Percentiles rank a stretch among this genome's conserved stretches.
Evolutionary conservation across 2,888 invertebrate genomes (phyloP).

Genomic region (Epiblema foenella): DNA sequence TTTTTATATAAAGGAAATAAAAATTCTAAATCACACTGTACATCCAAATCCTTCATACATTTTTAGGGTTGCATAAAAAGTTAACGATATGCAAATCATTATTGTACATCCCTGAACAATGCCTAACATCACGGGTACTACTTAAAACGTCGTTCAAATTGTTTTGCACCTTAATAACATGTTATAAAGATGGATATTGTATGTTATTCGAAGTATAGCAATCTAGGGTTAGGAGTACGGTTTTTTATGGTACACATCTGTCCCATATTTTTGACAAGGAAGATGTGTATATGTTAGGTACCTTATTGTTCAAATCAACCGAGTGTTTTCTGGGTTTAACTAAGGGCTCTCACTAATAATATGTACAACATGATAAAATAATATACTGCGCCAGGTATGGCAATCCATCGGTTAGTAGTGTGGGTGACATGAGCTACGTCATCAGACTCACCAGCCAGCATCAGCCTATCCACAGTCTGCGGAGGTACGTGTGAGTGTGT

Average conservation of each 20-base stretch:
- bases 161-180: neutral
- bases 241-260: conserved; percentile 25
- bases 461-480: no score
- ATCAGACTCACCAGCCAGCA: no score
- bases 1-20: neutral
- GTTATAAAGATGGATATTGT: neutral
- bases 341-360: no score
- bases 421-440: no score
- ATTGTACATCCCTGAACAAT: conserved; percentile 47
- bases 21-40: conserved; percentile 21
- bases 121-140: conserved; percentile 46
- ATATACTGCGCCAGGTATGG: no score
- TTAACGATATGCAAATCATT: conserved; percentile 52
- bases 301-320: neutral
- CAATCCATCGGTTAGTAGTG: no score
- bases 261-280: conserved; percentile 20
- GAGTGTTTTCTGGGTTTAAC: no score
- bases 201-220: neutral
- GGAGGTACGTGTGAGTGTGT: no score
- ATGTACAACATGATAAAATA: no score
- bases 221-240: conserved; percentile 26
- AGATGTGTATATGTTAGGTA: neutral
- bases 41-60: conserved; percentile 27
- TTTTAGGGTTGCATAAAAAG: conserved; percentile 47
- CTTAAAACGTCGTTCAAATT: conserved; percentile 37